Base-by-base conservation (phyloP, 2,113 vertebrate species). In the chimpanzee (Pan troglodytes) region DNA sequence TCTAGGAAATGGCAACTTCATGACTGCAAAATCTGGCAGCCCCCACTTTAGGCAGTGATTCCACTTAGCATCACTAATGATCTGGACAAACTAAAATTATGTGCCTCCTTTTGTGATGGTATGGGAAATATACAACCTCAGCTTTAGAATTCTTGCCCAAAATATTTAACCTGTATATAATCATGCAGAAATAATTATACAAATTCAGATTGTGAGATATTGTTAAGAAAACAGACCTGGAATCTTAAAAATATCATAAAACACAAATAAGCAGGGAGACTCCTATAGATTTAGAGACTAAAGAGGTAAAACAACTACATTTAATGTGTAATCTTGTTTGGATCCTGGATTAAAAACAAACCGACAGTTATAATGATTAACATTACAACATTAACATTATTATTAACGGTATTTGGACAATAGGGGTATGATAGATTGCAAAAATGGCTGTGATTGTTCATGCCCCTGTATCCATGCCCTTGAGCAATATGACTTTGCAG, bases 131-230 rank as follows among this genome's bases (percentile, higher is more conserved):
- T 3, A 78, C 27, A 76, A 75, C 9, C 81, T 72, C 17, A 84
- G 57, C 30, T n/a, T 95, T 88, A 95, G 20, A 92, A 95, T 72
- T 55, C 43, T 93, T 92, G 32, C 67, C 50, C 40, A 72, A 92
- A 94, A 68, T 78, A 18, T 55, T 91, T 88, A 90, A 48, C 16
- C 68, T 70, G 40, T 40, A 88, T 72, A 87, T 64, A 88, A 92
- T 64, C 48, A 59, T 61, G 38, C n/a, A 88, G 70, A 96, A 87
- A 82, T 89, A 78, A 59, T 50, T 57, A 90, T n/a, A 83, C 32
- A 90, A 75, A 84, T 78, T 96, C 30, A 83, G 38, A 68, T 20
- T 76, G 25, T 93, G 17, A 83, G 8, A 73, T 68, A 90, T 38
- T 84, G n/a, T 94, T 61, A 92, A 90, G 75, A 81, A 93, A 96